These are phyloP conservation scores for Pheosia tremula DNA, from an alignment of 2,888 invertebrate genomes.

Conservation along the genomic window DNA sequence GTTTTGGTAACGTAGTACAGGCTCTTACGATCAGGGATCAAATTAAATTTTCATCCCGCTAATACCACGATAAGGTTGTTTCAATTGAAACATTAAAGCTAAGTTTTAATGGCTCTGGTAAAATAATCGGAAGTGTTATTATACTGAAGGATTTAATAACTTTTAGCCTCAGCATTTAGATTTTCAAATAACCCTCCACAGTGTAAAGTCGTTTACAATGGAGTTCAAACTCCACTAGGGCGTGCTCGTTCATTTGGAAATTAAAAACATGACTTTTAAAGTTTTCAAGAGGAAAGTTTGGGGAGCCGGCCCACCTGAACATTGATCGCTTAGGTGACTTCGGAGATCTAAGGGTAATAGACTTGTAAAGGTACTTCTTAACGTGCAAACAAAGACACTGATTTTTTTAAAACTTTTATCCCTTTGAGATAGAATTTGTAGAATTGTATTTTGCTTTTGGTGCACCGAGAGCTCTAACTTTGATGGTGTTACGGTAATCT, in stretches of 20 bases:
- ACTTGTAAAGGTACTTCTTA: conserved; percentile 23
- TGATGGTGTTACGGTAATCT: not conserved
- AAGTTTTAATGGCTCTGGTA: no score
- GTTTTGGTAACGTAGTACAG: no score
- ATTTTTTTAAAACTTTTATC: conserved; percentile 14
- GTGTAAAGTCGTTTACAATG: conserved; percentile 47
- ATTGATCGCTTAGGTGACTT: conserved; percentile 26
- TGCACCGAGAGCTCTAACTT: not conserved
- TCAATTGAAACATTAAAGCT: no score
- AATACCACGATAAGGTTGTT: no score
- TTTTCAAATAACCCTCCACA: conserved; percentile 30
- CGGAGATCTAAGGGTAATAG: conserved; percentile 5
- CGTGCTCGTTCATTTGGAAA: conserved; percentile 72
- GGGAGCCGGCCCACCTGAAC: conserved; percentile 42
- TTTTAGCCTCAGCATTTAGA: conserved; percentile 2
- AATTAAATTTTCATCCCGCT: no score
- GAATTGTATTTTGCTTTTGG: not conserved
- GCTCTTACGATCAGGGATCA: no score
- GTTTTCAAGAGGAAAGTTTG: conserved; percentile 69
- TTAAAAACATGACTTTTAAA: conserved; percentile 74
- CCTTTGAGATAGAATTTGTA: conserved; percentile 6
- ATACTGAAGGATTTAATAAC: not conserved
- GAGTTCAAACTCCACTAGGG: conserved; percentile 24
- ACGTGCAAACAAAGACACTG: conserved; percentile 19
- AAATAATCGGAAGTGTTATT: no score